Conservation (phyloP, 2,888 invertebrate species). For the Dicroscelio sp. region DNA sequence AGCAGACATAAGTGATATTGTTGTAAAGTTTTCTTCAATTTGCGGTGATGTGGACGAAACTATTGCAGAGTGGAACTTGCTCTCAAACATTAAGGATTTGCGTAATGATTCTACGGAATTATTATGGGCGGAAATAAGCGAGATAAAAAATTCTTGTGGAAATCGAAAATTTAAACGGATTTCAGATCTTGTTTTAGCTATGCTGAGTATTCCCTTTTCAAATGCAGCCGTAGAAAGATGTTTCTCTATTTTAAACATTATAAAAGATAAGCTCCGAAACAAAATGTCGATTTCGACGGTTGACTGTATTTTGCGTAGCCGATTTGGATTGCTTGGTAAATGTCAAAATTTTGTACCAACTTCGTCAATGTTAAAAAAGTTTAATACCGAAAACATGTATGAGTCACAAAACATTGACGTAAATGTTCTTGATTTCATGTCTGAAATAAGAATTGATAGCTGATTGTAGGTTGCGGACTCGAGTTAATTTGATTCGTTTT, state of each 20-base stretch:
- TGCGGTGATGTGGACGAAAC: conserved; percentile 62
- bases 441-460: not conserved
- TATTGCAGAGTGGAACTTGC: conserved; percentile 65
- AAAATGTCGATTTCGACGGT: conserved; percentile 66
- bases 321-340: conserved; percentile 48
- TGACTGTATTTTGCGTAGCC: conserved; percentile 63
- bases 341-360: not conserved
- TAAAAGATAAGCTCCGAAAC: conserved; percentile 78
- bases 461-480: too few relatives aligned
- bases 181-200: conserved; percentile 51
- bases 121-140: conserved; percentile 64
- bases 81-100: conserved; percentile 41
- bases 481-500: too few relatives aligned
- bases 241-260: conserved; percentile 74
- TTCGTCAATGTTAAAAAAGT: not conserved
- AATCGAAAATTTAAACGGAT: conserved; percentile 56
- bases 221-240: conserved; percentile 76
- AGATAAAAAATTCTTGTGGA: conserved; percentile 67
- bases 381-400: not conserved
- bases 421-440: not conserved
- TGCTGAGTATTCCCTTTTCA: conserved; percentile 73
- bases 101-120: conserved; percentile 44
- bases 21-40: conserved; percentile 38
- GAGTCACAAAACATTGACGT: not conserved
- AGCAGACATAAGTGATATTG: conserved; percentile 62